Evolutionary conservation across 2,113 vertebrate genomes (phyloP), one percentile per base, ranked within the genome.

Genomic region (Nymphicus hollandicus): DNA sequence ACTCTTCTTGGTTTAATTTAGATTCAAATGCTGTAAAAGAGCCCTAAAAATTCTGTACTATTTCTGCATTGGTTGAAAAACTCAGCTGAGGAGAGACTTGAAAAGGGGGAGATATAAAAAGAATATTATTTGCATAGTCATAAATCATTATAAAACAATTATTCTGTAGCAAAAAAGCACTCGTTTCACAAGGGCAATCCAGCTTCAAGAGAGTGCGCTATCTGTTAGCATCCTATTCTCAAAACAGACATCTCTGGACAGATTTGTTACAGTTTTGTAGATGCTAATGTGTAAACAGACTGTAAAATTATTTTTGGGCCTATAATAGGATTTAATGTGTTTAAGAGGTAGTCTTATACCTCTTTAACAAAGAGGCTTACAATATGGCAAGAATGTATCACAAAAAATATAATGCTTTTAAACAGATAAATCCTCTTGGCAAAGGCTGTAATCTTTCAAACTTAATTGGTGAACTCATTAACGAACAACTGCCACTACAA

Each of bases 381-480:
- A 95, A 81, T 95, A 97, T 76, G 83, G 89, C 90, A 96, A 96
- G 63, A 95, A 96, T 79, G 84, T 95, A 97, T 96, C 94, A 92
- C 89, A 95, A 95, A 96, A 97, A 96, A 96, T 96, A 96, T 96
- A 95, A 94, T 97, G 94, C 92, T 97, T 97, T 97, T 97, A 95
- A 95, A 95, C 95, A 97, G 97, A 97, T 97, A 96, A 98, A 97
- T 97, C 97, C 95, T 94, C 89, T 94, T 96, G 96, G 96, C 95
- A 96, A 97, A 97, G 91, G 95, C 95, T 96, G 92, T 96, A 97
- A 97, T 96, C 85, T 85, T 96, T 98, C 96, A 94, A 97, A 97
- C 93, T 96, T 97, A 98, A 98, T 97, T 97, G 97, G 94, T 96
- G 95, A 97, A 97, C 96, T 98, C 97, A 97, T 96, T 97, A 98